Percentiles rank a stretch among this genome's conserved stretches.
Evolutionary conservation across 2,113 vertebrate species (phyloP).

Genomic region (Sprattus sprattus): DNA sequence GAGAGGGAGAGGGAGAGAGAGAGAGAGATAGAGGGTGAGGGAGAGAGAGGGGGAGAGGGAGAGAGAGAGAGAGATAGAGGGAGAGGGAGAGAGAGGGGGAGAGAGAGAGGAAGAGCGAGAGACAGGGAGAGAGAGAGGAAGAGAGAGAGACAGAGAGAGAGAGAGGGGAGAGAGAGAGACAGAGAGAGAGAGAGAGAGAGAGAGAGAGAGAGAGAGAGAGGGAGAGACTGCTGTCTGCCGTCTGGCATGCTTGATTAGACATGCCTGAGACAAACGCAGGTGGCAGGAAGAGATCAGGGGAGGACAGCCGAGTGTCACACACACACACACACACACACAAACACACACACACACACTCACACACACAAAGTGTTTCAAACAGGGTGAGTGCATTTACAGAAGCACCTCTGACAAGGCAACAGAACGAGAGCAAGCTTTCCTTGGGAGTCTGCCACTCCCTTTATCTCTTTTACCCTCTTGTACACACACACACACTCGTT

Average conservation of each 20-base stretch:
- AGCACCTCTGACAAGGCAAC: background rate
- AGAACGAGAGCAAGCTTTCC: slow-evolving; percentile 46
- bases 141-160: too few species aligned
- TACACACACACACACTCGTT: background rate
- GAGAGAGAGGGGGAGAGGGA: too few species aligned
- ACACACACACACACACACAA: background rate
- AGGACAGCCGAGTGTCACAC: background rate
- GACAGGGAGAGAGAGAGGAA: background rate
- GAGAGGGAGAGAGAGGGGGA: too few species aligned
- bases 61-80: background rate
- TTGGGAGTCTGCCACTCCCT: slow-evolving; percentile 60
- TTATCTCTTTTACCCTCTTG: slow-evolving; percentile 35
- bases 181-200: background rate
- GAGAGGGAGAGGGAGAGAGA: too few species aligned
- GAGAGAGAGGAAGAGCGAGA: too few species aligned
- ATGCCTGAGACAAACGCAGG: slow-evolving; percentile 25
- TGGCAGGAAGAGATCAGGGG: background rate
- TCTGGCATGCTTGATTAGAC: slow-evolving; percentile 31
- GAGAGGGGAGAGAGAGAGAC: background rate
- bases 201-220: background rate
- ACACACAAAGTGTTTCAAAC: slow-evolving; percentile 18
- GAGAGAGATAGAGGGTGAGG: background rate
- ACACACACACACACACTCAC: slow-evolving; percentile 14
- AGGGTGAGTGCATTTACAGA: background rate
- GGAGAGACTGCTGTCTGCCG: background rate